Evolutionary conservation across 1,140 invertebrate genomes (phyloP).

Genomic region (Pteromalus puparum): DNA sequence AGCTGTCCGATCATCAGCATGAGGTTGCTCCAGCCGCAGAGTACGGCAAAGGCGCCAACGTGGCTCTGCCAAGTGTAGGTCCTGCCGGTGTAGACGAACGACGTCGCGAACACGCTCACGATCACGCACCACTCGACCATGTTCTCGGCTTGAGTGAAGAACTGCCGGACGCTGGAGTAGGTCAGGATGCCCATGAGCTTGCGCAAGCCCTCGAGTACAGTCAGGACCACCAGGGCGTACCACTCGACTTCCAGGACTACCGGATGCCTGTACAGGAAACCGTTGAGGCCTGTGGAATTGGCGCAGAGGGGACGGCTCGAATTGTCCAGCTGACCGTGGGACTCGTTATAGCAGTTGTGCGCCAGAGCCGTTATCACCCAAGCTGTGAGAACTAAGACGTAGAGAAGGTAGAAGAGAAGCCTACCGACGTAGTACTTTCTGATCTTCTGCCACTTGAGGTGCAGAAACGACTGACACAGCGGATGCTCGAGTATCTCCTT

Average conservation of each 20-base stretch:
- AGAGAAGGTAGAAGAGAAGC: slow-evolving; percentile 86
- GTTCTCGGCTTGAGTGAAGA: slow-evolving; percentile 88
- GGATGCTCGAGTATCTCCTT: slow-evolving; percentile 89
- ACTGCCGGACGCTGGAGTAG: slow-evolving; percentile 85
- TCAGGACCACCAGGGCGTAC: slow-evolving; percentile 85
- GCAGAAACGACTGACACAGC: slow-evolving; percentile 87
- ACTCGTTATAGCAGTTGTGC: slow-evolving; percentile 86
- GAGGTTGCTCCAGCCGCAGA: slow-evolving; percentile 90
- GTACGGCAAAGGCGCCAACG: slow-evolving; percentile 87
- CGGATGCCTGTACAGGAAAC: slow-evolving; percentile 82
- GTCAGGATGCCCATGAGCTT: slow-evolving; percentile 86
- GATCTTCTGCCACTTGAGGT: slow-evolving; percentile 92
- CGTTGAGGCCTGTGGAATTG: slow-evolving; percentile 84
- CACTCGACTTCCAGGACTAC: slow-evolving; percentile 86
- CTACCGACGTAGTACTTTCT: slow-evolving; percentile 90
- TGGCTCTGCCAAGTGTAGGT: slow-evolving; percentile 89
- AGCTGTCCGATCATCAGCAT: slow-evolving; percentile 92
- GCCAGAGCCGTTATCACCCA: slow-evolving; percentile 86
- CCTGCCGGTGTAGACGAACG: slow-evolving; percentile 84
- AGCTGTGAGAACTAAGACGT: slow-evolving; percentile 85
- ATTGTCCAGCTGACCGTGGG: slow-evolving; percentile 61
- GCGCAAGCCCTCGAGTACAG: slow-evolving; percentile 84
- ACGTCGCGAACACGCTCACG: slow-evolving; percentile 86
- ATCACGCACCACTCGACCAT: slow-evolving; percentile 91
- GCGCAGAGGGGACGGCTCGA: slow-evolving; percentile 76